phyloP scores from a whole-genome alignment of 2,797 vertebrate genomes.

The Brachyrhaphis roseni region DNA sequence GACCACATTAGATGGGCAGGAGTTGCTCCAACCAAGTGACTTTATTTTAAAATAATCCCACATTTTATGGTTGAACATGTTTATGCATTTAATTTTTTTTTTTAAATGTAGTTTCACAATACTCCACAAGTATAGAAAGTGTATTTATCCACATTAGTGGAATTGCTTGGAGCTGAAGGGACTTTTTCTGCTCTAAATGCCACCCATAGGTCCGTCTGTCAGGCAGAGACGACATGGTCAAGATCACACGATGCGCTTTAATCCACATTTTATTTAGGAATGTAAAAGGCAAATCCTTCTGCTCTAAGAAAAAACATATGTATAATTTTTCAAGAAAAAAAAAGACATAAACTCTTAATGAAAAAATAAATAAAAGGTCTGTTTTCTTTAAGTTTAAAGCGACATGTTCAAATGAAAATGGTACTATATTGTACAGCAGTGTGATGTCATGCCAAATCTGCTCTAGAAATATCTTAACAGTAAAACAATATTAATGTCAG shows the following conservation, averaged over 20 bases:
- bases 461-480: constrained; percentile 83
- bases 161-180: not conserved
- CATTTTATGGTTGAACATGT: not conserved
- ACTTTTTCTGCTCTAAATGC: not conserved
- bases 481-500: constrained; percentile 78
- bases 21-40: not conserved
- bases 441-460: constrained; percentile 77
- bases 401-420: constrained; percentile 62
- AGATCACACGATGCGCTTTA: constrained; percentile 50
- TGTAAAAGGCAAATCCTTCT: constrained; percentile 82
- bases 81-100: constrained; percentile 25
- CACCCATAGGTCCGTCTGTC: not conserved
- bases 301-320: constrained; percentile 68
- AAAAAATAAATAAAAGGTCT: constrained; percentile 79
- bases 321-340: constrained; percentile 75
- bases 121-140: constrained; percentile 9
- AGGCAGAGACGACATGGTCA: not conserved
- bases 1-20: not conserved
- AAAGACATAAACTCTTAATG: constrained; percentile 79
- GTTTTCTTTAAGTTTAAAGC: constrained; percentile 64
- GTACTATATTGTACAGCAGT: constrained; percentile 71
- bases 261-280: constrained; percentile 82
- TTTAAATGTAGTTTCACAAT: not conserved
- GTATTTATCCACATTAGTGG: constrained; percentile 23
- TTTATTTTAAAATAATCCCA: not conserved